Evolutionary conservation across 1,140 invertebrate genomes (phyloP), one percentile per base, ranked within the genome.

Genomic region (Pogonomyrmex barbatus): DNA sequence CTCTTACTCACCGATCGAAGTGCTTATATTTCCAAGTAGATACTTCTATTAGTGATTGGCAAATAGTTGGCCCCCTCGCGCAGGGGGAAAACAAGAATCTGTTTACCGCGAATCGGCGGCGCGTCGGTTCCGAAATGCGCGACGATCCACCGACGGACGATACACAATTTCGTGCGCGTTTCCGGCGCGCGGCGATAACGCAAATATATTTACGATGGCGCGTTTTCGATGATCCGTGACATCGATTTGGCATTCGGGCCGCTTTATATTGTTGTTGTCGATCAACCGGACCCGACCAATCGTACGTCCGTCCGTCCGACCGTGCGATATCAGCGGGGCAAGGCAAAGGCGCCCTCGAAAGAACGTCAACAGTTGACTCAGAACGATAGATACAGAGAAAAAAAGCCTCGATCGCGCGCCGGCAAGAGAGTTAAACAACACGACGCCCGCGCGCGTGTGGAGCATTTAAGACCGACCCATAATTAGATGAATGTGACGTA

Each of bases 401-500:
- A 77, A n/a, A 70, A 8, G 24, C 30, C 42, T 76, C 42, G 56
- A 77, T 63, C 45, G 30, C 60, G 39, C 14, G 9, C 42, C 30
- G 8, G 36, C 14, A 2, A 2, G 33, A 39, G 54, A 54, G 14
- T 14, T 77, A 47, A 24, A 77, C 56, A 36, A 47, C 45, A 36
- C 58, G 58, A 45, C 36, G 47, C 81, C 24, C 54, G 54, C 63
- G 62, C 2, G 56, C 73, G n/a, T 14, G 12, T 52, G 47, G 62
- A 42, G 62, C n/a, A 14, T 76, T 71, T 56, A 67, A 88, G 77
- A 50, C 78, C 58, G 14, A 77, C 86, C 17, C 79, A 75, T 88
- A 89, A 89, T 89, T 89, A 88, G 88, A 79, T 70, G 58, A 30
- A n/a, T 47, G 56, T 84, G 81, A 88, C 81, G 88, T 75, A 83